A percentile compares a stretch with the other conserved stretches of the same genome.
Conservation (phyloP, 2,888 invertebrate genomes). For the Sarcophaga subvicina region DNA sequence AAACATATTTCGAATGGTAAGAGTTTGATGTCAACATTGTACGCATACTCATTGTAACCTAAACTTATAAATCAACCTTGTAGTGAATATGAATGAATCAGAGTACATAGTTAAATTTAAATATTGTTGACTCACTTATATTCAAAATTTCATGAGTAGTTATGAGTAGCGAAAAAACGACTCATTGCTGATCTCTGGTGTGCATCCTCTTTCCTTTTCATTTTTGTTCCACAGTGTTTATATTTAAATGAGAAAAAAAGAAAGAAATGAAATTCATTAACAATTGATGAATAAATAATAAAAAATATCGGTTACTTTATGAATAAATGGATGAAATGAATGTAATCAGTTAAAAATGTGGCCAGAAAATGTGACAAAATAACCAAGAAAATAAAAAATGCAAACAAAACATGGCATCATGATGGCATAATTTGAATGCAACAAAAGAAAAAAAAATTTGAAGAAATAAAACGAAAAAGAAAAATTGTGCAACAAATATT, state of each 20-base stretch:
- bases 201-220: background rate
- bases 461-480: background rate
- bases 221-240: background rate
- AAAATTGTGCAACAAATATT: background rate
- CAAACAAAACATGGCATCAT: background rate
- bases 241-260: background rate
- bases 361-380: background rate
- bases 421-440: background rate
- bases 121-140: no score
- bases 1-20: no score
- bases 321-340: constrained; percentile 51
- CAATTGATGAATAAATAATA: constrained; percentile 41
- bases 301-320: constrained; percentile 44
- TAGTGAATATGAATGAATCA: no score
- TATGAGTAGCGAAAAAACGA: no score
- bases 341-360: constrained; percentile 20
- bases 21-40: no score
- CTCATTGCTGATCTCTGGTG: no score
- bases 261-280: constrained; percentile 27
- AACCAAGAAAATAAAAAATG: background rate
- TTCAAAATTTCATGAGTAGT: no score
- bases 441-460: constrained; percentile 1
- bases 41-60: no score
- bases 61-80: no score
- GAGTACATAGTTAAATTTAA: no score